phyloP scores from a whole-genome alignment of 2,797 vertebrate species.

The Sebastes elongatus region DNA sequence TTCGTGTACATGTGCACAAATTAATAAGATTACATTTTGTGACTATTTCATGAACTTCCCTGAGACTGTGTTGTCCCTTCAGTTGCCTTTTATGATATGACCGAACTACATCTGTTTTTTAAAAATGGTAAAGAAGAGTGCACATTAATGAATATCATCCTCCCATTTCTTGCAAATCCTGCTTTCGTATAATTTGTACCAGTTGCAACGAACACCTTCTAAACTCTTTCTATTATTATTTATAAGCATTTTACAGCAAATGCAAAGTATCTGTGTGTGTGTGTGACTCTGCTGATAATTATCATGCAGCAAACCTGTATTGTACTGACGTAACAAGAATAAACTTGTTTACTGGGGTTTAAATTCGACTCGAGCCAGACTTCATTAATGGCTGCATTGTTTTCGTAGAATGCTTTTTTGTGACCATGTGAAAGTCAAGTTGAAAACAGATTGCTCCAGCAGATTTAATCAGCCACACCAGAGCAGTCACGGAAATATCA shows the following conservation, averaged over 20 bases:
- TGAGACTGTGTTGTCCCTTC: background rate
- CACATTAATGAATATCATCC: background rate
- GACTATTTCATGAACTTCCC: too few species aligned
- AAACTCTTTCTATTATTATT: constrained; percentile 20
- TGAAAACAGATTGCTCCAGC: constrained; percentile 21
- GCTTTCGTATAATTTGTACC: background rate
- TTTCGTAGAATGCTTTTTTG: constrained; percentile 20
- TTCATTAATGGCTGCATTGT: constrained; percentile 10
- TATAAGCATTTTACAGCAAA: constrained; percentile 39
- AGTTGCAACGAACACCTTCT: constrained; percentile 51
- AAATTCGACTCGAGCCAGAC: background rate
- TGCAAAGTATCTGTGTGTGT: constrained; percentile 1
- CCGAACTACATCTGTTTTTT: background rate
- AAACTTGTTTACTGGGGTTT: constrained; percentile 52
- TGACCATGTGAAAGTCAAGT: constrained; percentile 6
- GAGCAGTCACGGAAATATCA: background rate
- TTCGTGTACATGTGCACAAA: too few species aligned
- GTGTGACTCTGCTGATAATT: constrained; percentile 1
- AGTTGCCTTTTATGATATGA: background rate
- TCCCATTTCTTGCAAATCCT: background rate
- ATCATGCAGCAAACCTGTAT: constrained; percentile 12
- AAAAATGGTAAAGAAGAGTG: background rate
- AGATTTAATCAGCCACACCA: background rate
- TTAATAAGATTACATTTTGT: too few species aligned
- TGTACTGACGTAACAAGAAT: constrained; percentile 49